Percentiles rank a stretch among this genome's conserved stretches.
Evolutionary conservation across 2,113 vertebrate genomes (phyloP).

Genomic region (Grus americana): DNA sequence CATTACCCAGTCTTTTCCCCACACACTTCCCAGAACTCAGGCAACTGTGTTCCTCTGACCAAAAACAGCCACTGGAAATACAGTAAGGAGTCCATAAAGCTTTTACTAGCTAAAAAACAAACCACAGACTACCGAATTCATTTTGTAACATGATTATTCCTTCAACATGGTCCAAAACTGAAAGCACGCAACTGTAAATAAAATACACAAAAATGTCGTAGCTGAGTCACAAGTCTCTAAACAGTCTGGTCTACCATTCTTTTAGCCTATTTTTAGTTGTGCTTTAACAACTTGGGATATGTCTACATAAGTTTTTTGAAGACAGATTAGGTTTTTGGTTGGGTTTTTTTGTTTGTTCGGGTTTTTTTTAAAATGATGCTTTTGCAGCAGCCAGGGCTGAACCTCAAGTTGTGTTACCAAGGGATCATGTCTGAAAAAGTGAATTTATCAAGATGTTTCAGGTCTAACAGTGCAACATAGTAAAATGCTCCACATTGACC

Average conservation of each 20-base stretch:
- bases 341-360: too few species aligned
- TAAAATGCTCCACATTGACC: neutral
- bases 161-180: neutral
- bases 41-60: neutral
- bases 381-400: neutral
- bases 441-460: neutral
- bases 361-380: neutral
- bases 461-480: neutral
- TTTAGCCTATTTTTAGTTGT: neutral
- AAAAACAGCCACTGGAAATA: neutral
- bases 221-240: neutral
- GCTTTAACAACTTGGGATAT: neutral
- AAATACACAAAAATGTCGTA: neutral
- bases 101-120: slow-evolving; percentile 5
- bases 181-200: neutral
- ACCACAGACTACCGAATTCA: neutral
- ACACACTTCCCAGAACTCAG: neutral
- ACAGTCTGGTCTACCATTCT: neutral
- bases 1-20: neutral
- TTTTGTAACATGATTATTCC: neutral
- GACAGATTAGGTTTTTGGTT: neutral
- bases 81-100: neutral
- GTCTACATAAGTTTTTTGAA: neutral
- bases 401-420: neutral
- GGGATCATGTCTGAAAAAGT: neutral